Evolutionary conservation across 2,113 vertebrate genomes (phyloP).

Genomic region (Strix uralensis): DNA sequence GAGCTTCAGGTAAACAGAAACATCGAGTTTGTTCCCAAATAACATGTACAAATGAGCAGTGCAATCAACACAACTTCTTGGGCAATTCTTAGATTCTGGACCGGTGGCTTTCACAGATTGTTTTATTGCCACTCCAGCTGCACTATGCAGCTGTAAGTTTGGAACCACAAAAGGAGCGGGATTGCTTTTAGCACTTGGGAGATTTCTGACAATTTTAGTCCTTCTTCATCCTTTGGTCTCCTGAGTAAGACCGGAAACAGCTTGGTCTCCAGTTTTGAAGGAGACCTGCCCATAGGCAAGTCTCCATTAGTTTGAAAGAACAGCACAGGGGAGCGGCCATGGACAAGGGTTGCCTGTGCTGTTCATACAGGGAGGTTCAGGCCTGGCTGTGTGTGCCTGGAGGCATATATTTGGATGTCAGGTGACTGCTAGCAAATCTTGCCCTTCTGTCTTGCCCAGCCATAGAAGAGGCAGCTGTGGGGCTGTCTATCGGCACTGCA

Average conservation of each 20-base stretch:
- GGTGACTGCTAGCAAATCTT: neutral
- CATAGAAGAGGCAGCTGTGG: neutral
- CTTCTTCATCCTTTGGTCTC: neutral
- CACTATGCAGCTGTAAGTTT: neutral
- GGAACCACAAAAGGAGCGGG: neutral
- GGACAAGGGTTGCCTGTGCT: neutral
- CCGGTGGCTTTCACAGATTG: neutral
- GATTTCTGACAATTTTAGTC: neutral
- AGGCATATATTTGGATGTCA: neutral
- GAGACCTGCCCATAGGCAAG: neutral
- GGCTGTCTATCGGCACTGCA: accelerated
- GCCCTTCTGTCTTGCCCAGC: neutral
- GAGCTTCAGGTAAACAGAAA: neutral
- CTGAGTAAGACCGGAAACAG: neutral
- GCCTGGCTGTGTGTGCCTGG: neutral
- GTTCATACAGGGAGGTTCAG: neutral
- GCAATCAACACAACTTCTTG: neutral
- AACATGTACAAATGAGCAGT: neutral
- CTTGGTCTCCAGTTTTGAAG: neutral
- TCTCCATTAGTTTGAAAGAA: neutral
- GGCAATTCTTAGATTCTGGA: neutral
- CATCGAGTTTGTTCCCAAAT: accelerated
- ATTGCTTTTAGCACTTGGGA: neutral
- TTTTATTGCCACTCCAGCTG: neutral
- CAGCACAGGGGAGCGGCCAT: neutral